These are phyloP conservation scores for Coranthus polyacanthus DNA, from an alignment of 2,797 vertebrate species.

Conservation along the genomic window DNA sequence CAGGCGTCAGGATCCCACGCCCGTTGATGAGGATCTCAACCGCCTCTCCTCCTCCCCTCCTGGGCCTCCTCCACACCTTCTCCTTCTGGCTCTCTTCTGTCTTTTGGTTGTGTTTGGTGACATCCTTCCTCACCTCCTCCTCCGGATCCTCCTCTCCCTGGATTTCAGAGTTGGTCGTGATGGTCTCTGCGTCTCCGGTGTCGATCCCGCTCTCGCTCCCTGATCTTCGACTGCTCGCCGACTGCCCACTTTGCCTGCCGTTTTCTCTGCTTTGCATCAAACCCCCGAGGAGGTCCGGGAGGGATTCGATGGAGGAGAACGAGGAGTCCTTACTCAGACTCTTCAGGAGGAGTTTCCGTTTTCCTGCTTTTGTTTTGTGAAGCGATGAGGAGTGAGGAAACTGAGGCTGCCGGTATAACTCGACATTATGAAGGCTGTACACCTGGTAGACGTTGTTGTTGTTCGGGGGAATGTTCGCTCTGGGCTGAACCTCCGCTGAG, in stretches of 20 bases:
- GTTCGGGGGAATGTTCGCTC: background rate
- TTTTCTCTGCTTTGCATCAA: conserved; percentile 41
- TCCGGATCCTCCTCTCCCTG: conserved; percentile 73
- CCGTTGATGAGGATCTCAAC: conserved; percentile 76
- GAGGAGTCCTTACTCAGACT: conserved; percentile 92
- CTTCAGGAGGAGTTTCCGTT: conserved; percentile 85
- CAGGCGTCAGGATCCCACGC: conserved; percentile 62
- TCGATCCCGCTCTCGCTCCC: conserved; percentile 96
- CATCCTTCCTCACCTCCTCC: conserved; percentile 13
- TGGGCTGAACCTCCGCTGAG: conserved; percentile 12
- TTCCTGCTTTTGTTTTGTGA: conserved; percentile 55
- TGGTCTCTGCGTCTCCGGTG: conserved; percentile 88
- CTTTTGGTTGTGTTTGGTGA: conserved; percentile 19
- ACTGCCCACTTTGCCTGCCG: conserved; percentile 76
- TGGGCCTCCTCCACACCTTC: conserved; percentile 63
- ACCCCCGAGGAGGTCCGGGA: conserved; percentile 90
- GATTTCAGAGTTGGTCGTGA: conserved; percentile 84
- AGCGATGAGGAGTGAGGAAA: conserved; percentile 65
- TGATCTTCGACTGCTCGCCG: conserved; percentile 82
- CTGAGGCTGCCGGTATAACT: conserved; percentile 85
- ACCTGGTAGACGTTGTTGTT: conserved; percentile 89
- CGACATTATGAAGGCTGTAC: conserved; percentile 91
- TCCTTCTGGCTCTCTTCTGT: conserved; percentile 57
- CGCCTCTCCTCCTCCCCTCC: conserved; percentile 59
- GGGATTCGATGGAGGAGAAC: conserved; percentile 92